Percentiles rank a stretch among this genome's conserved stretches.
These are phyloP conservation scores for Saccopteryx leptura DNA, from an alignment of 2,113 vertebrate genomes.

Conservation along the genomic window DNA sequence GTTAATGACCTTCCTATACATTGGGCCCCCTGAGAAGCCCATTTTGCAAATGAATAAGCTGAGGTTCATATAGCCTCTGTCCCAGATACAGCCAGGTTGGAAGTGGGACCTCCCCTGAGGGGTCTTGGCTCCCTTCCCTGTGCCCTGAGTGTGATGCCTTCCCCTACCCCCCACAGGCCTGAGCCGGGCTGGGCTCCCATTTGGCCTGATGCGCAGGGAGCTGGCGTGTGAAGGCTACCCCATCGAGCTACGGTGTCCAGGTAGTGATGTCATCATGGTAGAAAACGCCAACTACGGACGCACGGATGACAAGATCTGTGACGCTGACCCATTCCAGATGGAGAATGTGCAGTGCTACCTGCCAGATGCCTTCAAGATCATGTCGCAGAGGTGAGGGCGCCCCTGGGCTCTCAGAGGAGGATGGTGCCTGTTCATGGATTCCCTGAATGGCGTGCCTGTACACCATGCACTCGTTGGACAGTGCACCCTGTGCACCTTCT, in stretches of 20 bases:
- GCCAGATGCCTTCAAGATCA: slow-evolving; percentile 96
- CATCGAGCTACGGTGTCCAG: slow-evolving; percentile 96
- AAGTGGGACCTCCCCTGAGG: accelerated
- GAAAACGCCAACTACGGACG: slow-evolving; percentile 97
- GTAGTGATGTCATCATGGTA: slow-evolving; percentile 97
- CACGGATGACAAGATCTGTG: slow-evolving; percentile 97
- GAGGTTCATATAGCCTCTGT: accelerated
- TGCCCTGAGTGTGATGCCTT: neutral
- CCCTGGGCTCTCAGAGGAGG: neutral
- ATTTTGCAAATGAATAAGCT: neutral
- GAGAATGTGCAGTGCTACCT: slow-evolving; percentile 97
- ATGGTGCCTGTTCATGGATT: neutral
- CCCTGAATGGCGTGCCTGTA: neutral
- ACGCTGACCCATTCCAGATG: slow-evolving; percentile 97
- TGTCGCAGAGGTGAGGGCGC: slow-evolving; percentile 94
- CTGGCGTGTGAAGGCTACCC: slow-evolving; percentile 97
- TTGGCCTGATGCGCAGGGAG: slow-evolving; percentile 95
- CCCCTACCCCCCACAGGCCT: slow-evolving; percentile 86
- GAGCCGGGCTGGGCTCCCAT: slow-evolving; percentile 95
- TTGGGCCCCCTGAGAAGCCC: neutral
- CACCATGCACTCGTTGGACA: neutral
- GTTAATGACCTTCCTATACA: neutral
- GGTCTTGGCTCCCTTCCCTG: neutral
- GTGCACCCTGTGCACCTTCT: neutral
- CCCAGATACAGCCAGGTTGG: neutral